phyloP scores from a whole-genome alignment of 1,140 invertebrate genomes.

The Tenebrio molitor region DNA sequence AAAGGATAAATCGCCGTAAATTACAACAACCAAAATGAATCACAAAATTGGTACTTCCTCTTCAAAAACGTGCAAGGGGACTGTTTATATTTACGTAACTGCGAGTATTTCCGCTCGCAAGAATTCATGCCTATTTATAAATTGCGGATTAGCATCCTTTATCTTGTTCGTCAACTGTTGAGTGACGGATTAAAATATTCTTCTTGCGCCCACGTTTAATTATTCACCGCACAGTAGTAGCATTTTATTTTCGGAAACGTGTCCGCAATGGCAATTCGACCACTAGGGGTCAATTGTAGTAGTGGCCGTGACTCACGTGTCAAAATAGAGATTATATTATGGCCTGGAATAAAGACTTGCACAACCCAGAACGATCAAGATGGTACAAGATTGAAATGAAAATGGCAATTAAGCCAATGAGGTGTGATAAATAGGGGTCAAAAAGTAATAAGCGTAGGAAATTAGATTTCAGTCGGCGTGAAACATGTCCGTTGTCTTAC shows the following conservation, averaged over 20 bases:
- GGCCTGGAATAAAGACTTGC: background rate
- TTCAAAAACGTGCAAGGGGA: no score
- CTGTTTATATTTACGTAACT: no score
- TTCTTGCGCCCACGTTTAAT: slow-evolving; percentile 9
- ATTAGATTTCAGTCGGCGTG: no score
- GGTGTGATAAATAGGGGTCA: no score
- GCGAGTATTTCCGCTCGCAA: no score
- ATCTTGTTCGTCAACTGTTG: background rate
- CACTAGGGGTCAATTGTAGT: background rate
- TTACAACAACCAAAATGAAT: no score
- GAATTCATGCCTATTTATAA: no score
- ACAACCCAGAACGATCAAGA: background rate
- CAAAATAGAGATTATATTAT: slow-evolving; percentile 10
- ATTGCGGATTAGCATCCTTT: no score
- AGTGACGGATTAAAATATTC: background rate
- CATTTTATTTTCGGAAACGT: slow-evolving; percentile 24
- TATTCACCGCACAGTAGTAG: slow-evolving; percentile 26
- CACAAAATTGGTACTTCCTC: no score
- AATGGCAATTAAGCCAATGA: slow-evolving; percentile 2
- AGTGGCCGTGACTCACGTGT: slow-evolving; percentile 11
- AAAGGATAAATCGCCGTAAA: no score
- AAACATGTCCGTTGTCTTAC: no score
- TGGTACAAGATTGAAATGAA: background rate
- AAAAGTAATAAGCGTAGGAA: no score
- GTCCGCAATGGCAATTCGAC: slow-evolving; percentile 4